phyloP scores from a whole-genome alignment of 1,140 invertebrate species.

The Papilio machaon region DNA sequence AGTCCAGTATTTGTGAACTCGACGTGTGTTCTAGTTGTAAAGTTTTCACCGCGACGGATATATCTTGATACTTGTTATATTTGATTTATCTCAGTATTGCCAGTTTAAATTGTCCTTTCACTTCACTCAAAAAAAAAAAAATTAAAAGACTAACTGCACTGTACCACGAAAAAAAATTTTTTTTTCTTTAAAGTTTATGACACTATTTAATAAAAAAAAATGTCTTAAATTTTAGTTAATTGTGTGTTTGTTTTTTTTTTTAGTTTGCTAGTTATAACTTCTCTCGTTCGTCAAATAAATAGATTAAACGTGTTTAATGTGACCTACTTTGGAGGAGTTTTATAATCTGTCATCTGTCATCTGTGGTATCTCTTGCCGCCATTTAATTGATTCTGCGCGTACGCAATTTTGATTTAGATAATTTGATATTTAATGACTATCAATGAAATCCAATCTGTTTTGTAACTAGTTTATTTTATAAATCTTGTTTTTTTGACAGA shows the following conservation, averaged over 20 bases:
- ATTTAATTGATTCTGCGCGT: neutral
- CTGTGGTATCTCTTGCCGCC: neutral
- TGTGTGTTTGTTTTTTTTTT: neutral
- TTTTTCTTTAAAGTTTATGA: no score
- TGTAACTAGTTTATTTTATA: neutral
- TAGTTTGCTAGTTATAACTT: neutral
- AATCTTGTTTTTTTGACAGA: neutral
- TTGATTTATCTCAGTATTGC: constrained; percentile 13
- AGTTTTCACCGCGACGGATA: neutral
- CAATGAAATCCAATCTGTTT: neutral
- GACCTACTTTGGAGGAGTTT: constrained; percentile 33
- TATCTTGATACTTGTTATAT: neutral
- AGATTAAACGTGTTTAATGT: constrained; percentile 36
- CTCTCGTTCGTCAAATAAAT: constrained; percentile 35
- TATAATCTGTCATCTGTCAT: constrained; percentile 12
- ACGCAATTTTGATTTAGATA: neutral
- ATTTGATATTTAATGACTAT: neutral
- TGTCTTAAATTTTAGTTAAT: no score
- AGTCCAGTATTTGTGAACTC: neutral
- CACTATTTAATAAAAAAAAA: no score
- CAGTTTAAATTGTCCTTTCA: neutral
- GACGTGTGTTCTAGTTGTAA: neutral
- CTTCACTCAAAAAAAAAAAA: neutral
- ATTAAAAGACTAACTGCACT: neutral
- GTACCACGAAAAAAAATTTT: neutral